These are phyloP conservation scores for Trachelus iudaicus DNA, from an alignment of 2,888 invertebrate genomes.

Conservation along the genomic window DNA sequence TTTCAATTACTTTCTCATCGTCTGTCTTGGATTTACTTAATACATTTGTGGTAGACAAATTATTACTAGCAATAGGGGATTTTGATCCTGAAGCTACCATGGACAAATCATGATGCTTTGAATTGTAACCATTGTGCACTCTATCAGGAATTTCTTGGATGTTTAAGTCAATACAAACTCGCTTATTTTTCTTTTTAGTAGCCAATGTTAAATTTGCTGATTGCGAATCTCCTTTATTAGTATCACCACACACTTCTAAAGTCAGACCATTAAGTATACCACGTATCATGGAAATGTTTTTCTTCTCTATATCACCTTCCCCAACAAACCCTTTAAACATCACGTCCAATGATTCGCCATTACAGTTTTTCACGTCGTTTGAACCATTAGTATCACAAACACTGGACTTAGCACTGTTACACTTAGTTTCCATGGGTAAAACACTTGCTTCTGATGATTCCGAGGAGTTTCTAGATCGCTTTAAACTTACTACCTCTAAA, in stretches of 20 bases:
- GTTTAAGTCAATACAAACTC: not conserved
- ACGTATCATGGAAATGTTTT: conserved; percentile 30
- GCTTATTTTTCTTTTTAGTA: not conserved
- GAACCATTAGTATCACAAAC: conserved; percentile 40
- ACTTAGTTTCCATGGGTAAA: conserved; percentile 18
- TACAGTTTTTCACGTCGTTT: conserved; percentile 25
- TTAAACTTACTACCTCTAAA: conserved; percentile 20
- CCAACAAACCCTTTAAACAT: conserved; percentile 42
- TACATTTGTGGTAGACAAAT: conserved; percentile 17
- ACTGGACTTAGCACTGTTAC: conserved; percentile 36
- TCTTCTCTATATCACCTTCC: conserved; percentile 21
- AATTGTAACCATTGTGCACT: not conserved
- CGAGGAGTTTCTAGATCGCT: conserved; percentile 38
- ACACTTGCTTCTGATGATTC: conserved; percentile 40
- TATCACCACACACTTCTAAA: conserved; percentile 10
- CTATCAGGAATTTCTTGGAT: not conserved
- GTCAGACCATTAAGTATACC: conserved; percentile 25
- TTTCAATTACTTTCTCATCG: conserved; percentile 52
- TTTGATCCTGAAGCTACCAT: not conserved
- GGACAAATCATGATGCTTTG: not conserved
- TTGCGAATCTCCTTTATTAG: not conserved
- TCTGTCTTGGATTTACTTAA: conserved; percentile 50
- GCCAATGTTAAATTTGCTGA: not conserved
- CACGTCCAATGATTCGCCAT: conserved; percentile 19
- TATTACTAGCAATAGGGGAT: not conserved